Evolutionary conservation across 2,888 invertebrate genomes (phyloP), one percentile per base, ranked within the genome.

Genomic region (Papilio demoleus): DNA sequence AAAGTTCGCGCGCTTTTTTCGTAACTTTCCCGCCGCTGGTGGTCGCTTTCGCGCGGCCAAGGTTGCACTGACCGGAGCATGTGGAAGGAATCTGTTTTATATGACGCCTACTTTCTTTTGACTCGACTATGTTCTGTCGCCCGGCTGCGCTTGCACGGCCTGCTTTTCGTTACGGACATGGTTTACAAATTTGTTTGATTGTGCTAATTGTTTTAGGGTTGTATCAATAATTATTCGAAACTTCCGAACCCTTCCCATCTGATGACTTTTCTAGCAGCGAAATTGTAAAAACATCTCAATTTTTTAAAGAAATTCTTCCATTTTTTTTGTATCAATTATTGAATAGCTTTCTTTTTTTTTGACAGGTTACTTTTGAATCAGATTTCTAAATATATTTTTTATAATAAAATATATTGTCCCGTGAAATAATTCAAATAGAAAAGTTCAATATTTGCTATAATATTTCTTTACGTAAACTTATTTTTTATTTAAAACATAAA

Each of bases 21-120:
- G 67, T 67, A 67, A 68, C 71, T 77, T 79, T 75, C 71, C 73
- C 71, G 73, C 71, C 74, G 70, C 70, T 66, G 70, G 62, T 68
- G 56, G 62, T 68, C 65, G 70, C 76, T 78, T 79, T 81, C 78
- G 77, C 80, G 73, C 75, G 78, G 73, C 76, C 82, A 80, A 83
- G 84, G 85, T 83, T 82, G 74, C 45, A 90, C 90, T 90, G 85
- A 78, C 74, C 73, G 72, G 75, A 62, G 69, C 65, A 72, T 70
- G 72, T 71, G 75, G 74, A 74, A 76, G 81, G 74, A 70, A 73
- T 70, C 70, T 40, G 66, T 75, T 80, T 76, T 80, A 80, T 77
- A 75, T 60, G 73, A 69, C 73, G 67, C 78, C 81, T 80, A 87
- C 87, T 88, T 88, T 87, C 68, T 68, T 68, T 61, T 65, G 68